These are phyloP conservation scores for Diaphora mendica DNA, from an alignment of 2,888 invertebrate genomes.

Conservation along the genomic window DNA sequence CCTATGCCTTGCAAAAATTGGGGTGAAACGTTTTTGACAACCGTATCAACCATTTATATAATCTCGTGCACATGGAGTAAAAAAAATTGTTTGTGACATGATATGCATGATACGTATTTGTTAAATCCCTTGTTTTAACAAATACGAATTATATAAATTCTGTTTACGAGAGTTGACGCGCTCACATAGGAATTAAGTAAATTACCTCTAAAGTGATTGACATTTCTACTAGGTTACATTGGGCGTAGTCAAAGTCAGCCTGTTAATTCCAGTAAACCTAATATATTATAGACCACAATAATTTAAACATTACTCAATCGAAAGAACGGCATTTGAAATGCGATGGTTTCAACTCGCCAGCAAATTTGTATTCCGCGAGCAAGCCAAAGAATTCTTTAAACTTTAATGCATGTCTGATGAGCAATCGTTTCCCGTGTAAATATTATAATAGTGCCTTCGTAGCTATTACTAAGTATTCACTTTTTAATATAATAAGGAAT, in stretches of 20 bases:
- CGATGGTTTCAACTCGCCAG: slow-evolving; percentile 1
- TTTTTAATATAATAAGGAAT: slow-evolving; percentile 58
- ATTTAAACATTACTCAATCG: too few relatives aligned
- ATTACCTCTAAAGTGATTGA: too few relatives aligned
- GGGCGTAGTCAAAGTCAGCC: too few relatives aligned
- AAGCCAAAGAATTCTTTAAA: slow-evolving; percentile 47
- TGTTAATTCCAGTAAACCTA: too few relatives aligned
- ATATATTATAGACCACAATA: too few relatives aligned
- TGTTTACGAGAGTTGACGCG: too few relatives aligned
- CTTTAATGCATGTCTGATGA: slow-evolving; percentile 54
- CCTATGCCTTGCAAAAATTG: neutral
- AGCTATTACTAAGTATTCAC: slow-evolving; percentile 55
- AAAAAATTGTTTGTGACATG: neutral
- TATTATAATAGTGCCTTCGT: slow-evolving; percentile 62
- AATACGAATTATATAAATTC: too few relatives aligned
- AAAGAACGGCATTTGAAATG: too few relatives aligned
- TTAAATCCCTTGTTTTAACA: too few relatives aligned
- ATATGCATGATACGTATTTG: neutral
- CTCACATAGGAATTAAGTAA: too few relatives aligned
- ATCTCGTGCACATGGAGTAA: neutral
- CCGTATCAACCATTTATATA: neutral
- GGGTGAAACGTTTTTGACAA: neutral
- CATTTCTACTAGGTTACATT: too few relatives aligned
- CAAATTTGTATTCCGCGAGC: slow-evolving; percentile 22
- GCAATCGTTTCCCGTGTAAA: slow-evolving; percentile 56